These are phyloP conservation scores for Drosophila stalkeri DNA, from an alignment of 2,888 invertebrate genomes.

Conservation along the genomic window DNA sequence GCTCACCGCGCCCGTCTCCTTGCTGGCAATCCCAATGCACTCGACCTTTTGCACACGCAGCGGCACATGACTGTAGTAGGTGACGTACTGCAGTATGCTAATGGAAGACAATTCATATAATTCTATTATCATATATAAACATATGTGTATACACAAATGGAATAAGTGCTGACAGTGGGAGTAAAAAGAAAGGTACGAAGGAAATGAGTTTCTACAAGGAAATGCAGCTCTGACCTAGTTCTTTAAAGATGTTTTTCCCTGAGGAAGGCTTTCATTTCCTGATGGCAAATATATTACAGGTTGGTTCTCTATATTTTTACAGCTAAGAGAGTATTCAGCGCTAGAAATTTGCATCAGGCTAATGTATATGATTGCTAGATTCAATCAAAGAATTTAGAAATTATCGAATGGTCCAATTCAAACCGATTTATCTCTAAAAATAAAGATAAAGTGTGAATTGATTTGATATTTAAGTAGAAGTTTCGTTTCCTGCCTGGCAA, in stretches of 20 bases:
- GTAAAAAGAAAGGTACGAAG: neutral
- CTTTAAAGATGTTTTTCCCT: neutral
- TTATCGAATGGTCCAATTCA: no score
- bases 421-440: no score
- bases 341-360: no score
- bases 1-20: conserved; percentile 84
- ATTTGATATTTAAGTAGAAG: no score
- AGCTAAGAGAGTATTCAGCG: no score
- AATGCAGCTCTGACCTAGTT: neutral
- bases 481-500: no score
- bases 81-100: conserved; percentile 74
- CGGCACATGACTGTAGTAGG: conserved; percentile 83
- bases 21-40: conserved; percentile 80
- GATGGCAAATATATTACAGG: no score
- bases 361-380: no score
- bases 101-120: conserved; percentile 23
- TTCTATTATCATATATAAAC: neutral
- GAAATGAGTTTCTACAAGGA: neutral
- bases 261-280: no score
- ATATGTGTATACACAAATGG: neutral
- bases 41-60: conserved; percentile 81
- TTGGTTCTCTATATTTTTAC: no score
- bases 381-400: no score
- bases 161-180: neutral
- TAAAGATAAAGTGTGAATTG: no score